phyloP scores from a whole-genome alignment of 2,113 vertebrate species.

The Tetrao urogallus region DNA sequence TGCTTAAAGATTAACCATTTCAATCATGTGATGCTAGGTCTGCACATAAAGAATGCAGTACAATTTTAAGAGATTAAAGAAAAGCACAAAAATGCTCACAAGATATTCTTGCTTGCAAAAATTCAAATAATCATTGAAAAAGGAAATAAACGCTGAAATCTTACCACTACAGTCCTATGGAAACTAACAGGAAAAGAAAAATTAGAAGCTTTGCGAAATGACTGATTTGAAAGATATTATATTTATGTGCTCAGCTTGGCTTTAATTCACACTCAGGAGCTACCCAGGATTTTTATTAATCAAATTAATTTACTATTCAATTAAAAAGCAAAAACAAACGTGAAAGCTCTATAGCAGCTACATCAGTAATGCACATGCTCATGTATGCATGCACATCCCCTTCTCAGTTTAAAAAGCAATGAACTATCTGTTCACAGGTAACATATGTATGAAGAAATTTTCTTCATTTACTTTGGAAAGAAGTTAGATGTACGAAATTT shows the following conservation, averaged over 20 bases:
- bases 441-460: neutral
- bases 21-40: neutral
- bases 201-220: neutral
- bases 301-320: conserved; percentile 63
- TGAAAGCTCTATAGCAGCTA: conserved; percentile 14
- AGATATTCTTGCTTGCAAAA: neutral
- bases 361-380: neutral
- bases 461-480: conserved; percentile 13
- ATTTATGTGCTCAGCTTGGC: neutral
- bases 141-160: neutral
- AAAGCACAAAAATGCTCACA: neutral
- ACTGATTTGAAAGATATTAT: neutral
- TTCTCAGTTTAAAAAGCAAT: conserved; percentile 17
- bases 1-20: neutral
- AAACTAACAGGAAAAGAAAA: neutral
- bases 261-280: conserved; percentile 12
- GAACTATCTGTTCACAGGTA: neutral
- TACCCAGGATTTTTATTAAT: conserved; percentile 37
- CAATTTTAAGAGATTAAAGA: neutral
- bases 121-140: neutral
- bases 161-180: neutral
- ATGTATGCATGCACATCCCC: neutral
- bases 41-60: neutral
- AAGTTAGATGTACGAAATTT: conserved; percentile 7
- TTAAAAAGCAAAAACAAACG: conserved; percentile 60